Evolutionary conservation across 1,140 invertebrate species (phyloP).

Genomic region (Sinonovacula constricta): DNA sequence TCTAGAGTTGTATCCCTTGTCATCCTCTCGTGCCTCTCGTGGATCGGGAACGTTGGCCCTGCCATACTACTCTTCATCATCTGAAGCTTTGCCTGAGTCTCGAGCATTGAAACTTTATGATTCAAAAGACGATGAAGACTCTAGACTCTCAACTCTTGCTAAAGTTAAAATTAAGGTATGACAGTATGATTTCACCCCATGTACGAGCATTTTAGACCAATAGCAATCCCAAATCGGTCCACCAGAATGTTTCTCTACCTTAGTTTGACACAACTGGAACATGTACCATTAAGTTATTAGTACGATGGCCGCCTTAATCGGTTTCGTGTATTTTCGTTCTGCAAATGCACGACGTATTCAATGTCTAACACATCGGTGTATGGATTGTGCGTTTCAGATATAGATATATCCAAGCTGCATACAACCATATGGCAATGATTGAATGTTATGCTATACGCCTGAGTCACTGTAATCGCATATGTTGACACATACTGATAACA

Average conservation of each 20-base stretch:
- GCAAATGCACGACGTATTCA: slow-evolving; percentile 48
- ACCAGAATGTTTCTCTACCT: background rate
- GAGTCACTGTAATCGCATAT: background rate
- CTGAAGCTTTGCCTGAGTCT: slow-evolving; percentile 27
- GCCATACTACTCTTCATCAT: no score
- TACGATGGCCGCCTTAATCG: slow-evolving; percentile 43
- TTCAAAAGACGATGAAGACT: slow-evolving; percentile 32
- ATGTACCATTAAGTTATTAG: background rate
- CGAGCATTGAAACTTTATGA: slow-evolving; percentile 54
- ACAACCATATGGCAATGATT: no score
- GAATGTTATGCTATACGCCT: background rate
- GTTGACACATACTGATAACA: background rate
- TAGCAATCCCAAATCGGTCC: background rate
- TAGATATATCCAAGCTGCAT: slow-evolving; percentile 6
- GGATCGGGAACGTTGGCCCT: slow-evolving; percentile 29
- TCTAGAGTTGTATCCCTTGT: slow-evolving; percentile 55
- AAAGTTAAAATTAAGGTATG: slow-evolving; percentile 65
- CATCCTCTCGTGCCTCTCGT: slow-evolving; percentile 2
- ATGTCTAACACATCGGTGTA: slow-evolving; percentile 21
- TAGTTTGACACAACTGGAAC: no score
- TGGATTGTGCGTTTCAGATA: slow-evolving; percentile 9
- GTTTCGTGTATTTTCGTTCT: slow-evolving; percentile 3
- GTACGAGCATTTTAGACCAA: background rate
- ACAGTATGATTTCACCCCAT: background rate
- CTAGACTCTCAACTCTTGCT: slow-evolving; percentile 54